These are phyloP conservation scores for Thunnus albacares DNA, from an alignment of 2,797 vertebrate species.

Conservation along the genomic window DNA sequence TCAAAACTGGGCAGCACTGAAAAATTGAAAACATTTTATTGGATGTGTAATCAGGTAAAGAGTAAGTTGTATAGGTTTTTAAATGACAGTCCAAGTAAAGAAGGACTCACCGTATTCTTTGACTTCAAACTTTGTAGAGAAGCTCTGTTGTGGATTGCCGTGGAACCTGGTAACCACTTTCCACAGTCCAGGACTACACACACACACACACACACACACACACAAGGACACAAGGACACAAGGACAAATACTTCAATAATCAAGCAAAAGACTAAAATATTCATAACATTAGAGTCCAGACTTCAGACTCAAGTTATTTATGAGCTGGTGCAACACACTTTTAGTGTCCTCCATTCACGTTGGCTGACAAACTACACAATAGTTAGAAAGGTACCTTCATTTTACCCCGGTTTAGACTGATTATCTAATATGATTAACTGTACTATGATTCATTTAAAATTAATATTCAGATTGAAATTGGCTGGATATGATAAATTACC, in stretches of 20 bases:
- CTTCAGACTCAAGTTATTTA: background rate
- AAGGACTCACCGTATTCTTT: conserved; percentile 89
- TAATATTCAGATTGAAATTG: background rate
- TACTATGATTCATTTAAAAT: background rate
- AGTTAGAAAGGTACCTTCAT: background rate
- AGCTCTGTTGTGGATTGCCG: conserved; percentile 81
- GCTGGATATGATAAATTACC: background rate
- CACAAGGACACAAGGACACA: too few relatives aligned
- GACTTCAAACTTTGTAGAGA: conserved; percentile 89
- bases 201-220: background rate
- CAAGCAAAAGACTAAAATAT: background rate
- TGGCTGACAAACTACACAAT: background rate
- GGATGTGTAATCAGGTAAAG: background rate
- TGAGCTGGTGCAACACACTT: background rate
- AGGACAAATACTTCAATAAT: background rate
- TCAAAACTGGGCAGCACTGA: conserved; percentile 85
- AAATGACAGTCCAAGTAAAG: background rate
- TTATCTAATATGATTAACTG: too few relatives aligned
- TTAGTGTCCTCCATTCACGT: background rate
- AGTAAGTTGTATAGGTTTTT: background rate
- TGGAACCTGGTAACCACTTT: conserved; percentile 84
- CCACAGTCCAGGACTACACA: conserved; percentile 87
- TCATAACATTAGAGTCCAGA: background rate
- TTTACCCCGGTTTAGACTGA: background rate
- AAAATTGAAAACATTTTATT: conserved; percentile 21